These are phyloP conservation scores for Argyrosomus japonicus DNA, from an alignment of 2,113 vertebrate genomes.

Conservation along the genomic window DNA sequence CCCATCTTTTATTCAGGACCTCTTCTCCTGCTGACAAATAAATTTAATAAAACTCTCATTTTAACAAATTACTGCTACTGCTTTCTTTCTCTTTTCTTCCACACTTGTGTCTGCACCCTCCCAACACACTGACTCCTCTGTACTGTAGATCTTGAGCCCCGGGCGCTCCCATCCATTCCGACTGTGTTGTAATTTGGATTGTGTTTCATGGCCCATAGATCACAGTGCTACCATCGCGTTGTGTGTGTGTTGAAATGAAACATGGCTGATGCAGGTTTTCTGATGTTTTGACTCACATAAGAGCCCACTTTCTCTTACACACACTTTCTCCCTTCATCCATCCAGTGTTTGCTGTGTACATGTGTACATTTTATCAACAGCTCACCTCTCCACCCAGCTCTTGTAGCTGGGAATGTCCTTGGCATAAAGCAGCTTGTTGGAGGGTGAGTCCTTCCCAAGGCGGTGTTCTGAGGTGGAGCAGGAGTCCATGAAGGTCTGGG, in stretches of 20 bases:
- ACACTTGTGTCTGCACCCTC: conserved; percentile 2
- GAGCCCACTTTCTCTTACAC: neutral
- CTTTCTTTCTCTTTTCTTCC: neutral
- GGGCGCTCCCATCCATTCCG: conserved; percentile 59
- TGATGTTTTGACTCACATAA: conserved; percentile 31
- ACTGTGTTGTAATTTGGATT: conserved; percentile 74
- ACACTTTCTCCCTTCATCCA: conserved; percentile 18
- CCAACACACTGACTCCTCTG: conserved; percentile 10
- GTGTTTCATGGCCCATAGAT: conserved; percentile 65
- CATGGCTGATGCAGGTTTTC: conserved; percentile 48
- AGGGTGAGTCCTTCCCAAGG: conserved; percentile 97
- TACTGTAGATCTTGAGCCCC: conserved; percentile 51
- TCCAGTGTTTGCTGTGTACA: conserved; percentile 18
- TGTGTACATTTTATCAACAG: conserved; percentile 12
- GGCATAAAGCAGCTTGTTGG: conserved; percentile 99
- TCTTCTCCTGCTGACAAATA: conserved; percentile 68
- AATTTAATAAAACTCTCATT: conserved; percentile 76
- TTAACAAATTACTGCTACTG: conserved; percentile 73
- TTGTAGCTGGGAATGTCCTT: conserved; percentile 99
- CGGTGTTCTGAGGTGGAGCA: conserved; percentile 98
- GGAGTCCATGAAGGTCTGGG: conserved; percentile 99
- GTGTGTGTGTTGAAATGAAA: conserved; percentile 53
- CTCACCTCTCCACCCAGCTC: conserved; percentile 99
- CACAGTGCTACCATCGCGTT: conserved; percentile 45
- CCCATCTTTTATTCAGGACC: conserved; percentile 79